These are phyloP conservation scores for Sterna hirundo DNA, from an alignment of 2,113 vertebrate species.

Conservation along the genomic window DNA sequence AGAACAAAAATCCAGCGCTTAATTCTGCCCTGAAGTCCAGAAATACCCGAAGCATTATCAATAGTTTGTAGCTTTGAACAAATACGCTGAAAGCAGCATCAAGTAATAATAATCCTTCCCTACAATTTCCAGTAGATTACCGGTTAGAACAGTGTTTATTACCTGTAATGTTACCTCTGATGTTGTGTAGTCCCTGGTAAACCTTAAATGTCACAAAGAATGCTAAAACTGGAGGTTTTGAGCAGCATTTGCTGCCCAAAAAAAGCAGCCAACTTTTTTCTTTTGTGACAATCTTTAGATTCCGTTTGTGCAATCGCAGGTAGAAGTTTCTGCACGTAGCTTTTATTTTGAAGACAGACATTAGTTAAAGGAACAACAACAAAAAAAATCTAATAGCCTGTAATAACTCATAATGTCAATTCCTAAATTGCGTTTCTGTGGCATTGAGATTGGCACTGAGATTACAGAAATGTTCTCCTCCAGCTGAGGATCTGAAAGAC, in stretches of 20 bases:
- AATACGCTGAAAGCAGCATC: background rate
- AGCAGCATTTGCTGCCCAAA: background rate
- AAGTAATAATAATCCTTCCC: background rate
- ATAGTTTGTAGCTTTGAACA: background rate
- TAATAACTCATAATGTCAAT: constrained; percentile 24
- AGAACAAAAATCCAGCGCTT: background rate
- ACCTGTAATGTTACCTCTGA: background rate
- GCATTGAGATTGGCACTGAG: background rate
- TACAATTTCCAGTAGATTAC: background rate
- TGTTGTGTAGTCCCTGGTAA: background rate
- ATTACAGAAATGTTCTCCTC: background rate
- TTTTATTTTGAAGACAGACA: background rate
- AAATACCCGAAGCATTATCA: background rate
- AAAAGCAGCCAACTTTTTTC: background rate
- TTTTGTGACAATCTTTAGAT: background rate
- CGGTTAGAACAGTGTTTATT: background rate
- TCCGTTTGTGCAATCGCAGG: too few species aligned
- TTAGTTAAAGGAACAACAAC: background rate
- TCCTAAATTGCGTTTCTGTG: background rate
- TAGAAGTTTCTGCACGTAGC: background rate
- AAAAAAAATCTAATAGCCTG: background rate
- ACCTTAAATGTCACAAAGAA: background rate
- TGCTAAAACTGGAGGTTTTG: background rate
- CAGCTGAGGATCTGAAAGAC: background rate
- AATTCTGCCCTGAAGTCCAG: background rate